These are phyloP conservation scores for Falco punctatus DNA, from an alignment of 2,113 vertebrate genomes.

Conservation along the genomic window DNA sequence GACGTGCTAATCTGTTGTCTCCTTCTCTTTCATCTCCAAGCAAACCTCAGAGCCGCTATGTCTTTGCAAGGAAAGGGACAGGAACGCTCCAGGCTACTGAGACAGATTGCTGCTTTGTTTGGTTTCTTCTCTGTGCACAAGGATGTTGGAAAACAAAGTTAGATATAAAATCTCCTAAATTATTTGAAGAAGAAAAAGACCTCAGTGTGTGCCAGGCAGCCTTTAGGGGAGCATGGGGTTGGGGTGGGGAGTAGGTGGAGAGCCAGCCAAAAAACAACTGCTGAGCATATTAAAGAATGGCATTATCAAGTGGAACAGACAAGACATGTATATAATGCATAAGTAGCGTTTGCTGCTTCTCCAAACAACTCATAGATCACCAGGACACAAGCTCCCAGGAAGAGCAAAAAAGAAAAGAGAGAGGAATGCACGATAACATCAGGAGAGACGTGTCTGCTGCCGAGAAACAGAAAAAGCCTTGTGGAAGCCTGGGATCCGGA, in stretches of 20 bases:
- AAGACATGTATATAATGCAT: constrained; percentile 62
- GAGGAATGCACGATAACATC: background rate
- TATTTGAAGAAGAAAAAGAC: constrained; percentile 2
- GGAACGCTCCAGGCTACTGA: background rate
- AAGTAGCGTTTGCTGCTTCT: constrained; percentile 46
- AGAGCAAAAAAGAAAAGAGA: background rate
- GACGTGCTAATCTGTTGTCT: background rate
- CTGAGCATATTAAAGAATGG: constrained; percentile 72
- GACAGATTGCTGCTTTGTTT: background rate
- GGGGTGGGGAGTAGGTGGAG: background rate
- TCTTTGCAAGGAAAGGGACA: background rate
- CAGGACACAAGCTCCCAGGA: constrained; percentile 25
- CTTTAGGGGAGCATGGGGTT: background rate
- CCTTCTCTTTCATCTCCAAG: constrained; percentile 13
- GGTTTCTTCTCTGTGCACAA: background rate
- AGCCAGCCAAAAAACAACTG: constrained; percentile 56
- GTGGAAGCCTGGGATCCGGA: background rate
- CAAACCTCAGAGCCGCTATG: background rate
- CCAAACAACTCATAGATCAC: constrained; percentile 72
- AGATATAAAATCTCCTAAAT: constrained; percentile 12
- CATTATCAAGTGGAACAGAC: constrained; percentile 73
- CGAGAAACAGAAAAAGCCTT: background rate
- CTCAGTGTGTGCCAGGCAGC: background rate
- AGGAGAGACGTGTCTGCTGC: background rate
- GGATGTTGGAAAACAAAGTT: background rate